Evolutionary conservation across 2,888 invertebrate genomes (phyloP), one percentile per base, ranked within the genome.

Genomic region (Beris morrisii): DNA sequence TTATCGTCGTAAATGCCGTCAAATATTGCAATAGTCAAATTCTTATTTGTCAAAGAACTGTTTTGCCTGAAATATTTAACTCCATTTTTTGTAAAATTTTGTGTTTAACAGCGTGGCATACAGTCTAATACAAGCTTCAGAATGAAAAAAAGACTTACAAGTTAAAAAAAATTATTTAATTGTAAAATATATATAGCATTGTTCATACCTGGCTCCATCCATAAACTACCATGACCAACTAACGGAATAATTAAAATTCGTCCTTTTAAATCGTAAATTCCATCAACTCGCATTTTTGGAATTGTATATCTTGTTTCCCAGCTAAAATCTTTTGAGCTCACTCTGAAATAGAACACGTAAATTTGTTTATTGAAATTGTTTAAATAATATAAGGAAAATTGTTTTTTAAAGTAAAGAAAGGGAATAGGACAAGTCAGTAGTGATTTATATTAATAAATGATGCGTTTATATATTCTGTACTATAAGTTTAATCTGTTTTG

Each of bases 171-270:
- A 22, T 2, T 22, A 22, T 22, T 22, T 28, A 54, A 12, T 54
- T 55, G 12, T 12, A 32, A 55, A 38, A 13, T 38, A 38, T 6
- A 44, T 43, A 4, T 22, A 2, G 3, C 4, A 43, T 48, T 13
- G 2, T 48, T 83, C 86, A 82, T 80, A 88, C 89, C 85, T 69
- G 88, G 87, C 76, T 89, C 89, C 75, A 89, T 87, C 85, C 87
- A 88, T 74, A 88, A 86, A 45, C 81, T 78, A 5, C 89, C 89
- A 55, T 84, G 80, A 31, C 89, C 89, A 59, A 84, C 84, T 63
- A 89, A 77, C 3, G 89, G 88, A 72, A 89, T 86, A 12, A 89
- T 80, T 58, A 89, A 78, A 73, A 89, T 87, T 73, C 86, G 83
- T 52, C 88, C 88, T 71, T 85, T 81, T 68, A 89, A 82, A 71